These are phyloP conservation scores for Microtus ochrogaster DNA, from an alignment of 2,113 vertebrate genomes.

Conservation along the genomic window DNA sequence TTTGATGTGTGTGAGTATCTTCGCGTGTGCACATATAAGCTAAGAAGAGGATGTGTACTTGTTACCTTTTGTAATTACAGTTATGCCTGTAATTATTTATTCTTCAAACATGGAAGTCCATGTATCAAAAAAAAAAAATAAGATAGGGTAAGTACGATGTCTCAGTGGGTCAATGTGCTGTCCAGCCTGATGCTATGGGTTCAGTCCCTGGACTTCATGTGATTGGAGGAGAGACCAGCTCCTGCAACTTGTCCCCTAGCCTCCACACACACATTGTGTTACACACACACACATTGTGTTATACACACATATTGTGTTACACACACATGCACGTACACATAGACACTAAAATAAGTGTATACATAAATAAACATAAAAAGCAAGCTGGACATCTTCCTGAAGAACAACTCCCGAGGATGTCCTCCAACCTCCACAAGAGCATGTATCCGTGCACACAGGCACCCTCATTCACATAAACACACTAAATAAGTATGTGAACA, in stretches of 20 bases:
- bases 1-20: background rate
- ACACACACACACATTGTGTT: background rate
- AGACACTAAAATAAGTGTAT: background rate
- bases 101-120: background rate
- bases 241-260: background rate
- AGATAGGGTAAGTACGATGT: background rate
- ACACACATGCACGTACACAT: background rate
- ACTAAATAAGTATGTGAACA: background rate
- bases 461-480: background rate
- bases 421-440: background rate
- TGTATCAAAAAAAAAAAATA: background rate
- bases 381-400: background rate
- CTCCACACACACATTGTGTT: background rate
- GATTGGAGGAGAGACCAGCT: background rate
- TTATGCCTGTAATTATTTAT: background rate
- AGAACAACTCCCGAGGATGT: background rate
- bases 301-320: background rate
- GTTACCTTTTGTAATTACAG: background rate
- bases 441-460: background rate
- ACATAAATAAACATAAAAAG: background rate
- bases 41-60: conserved; percentile 35
- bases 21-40: conserved; percentile 35
- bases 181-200: background rate
- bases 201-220: background rate
- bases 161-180: background rate